Conservation (phyloP, 2,113 vertebrate species). For the Salvelinus fontinalis region DNA sequence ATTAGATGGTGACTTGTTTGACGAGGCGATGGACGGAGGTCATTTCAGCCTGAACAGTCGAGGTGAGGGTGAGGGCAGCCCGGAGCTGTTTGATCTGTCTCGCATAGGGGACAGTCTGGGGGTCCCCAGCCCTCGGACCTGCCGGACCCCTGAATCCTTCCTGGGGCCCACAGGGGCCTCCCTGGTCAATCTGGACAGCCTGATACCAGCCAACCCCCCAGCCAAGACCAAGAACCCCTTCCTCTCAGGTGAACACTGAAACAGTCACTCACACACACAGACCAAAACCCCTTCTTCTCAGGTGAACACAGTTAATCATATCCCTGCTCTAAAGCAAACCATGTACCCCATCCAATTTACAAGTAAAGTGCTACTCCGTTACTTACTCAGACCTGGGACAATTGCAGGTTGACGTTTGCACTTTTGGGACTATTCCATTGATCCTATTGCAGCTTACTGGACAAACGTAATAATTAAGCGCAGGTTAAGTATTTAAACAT, state of each 20-base stretch:
- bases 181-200: conserved; percentile 87
- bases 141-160: conserved; percentile 86
- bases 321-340: too few species aligned
- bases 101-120: conserved; percentile 76
- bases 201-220: conserved; percentile 75
- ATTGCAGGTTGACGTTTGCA: too few species aligned
- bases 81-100: conserved; percentile 79
- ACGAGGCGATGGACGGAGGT: conserved; percentile 81
- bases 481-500: neutral
- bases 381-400: too few species aligned
- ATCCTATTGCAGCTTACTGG: too few species aligned
- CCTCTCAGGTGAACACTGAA: conserved; percentile 77
- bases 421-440: too few species aligned
- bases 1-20: conserved; percentile 85
- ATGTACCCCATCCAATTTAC: too few species aligned
- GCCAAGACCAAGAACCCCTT: conserved; percentile 88
- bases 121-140: conserved; percentile 65
- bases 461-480: too few species aligned
- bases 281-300: conserved; percentile 67
- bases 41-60: conserved; percentile 77
- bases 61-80: conserved; percentile 65
- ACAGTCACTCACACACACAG: neutral
- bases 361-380: too few species aligned
- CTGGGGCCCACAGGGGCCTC: conserved; percentile 86
- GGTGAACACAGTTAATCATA: too few species aligned